phyloP scores from a whole-genome alignment of 2,797 vertebrate species.

The Molossus molossus region DNA sequence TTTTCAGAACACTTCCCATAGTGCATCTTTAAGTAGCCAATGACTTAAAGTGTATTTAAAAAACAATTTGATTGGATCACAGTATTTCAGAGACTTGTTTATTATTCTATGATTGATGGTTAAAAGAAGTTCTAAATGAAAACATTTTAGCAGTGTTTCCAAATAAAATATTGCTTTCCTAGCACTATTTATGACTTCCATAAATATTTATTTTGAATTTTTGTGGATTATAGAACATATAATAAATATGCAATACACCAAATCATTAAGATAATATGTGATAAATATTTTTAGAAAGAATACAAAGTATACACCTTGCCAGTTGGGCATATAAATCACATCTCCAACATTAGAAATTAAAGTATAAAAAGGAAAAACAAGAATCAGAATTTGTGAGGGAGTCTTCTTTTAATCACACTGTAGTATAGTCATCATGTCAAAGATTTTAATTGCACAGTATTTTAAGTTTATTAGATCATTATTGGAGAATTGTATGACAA shows the following conservation, averaged over 20 bases:
- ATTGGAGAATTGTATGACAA: not conserved
- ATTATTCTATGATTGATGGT: not conserved
- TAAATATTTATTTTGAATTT: not conserved
- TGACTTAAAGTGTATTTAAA: too few species aligned
- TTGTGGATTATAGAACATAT: not conserved
- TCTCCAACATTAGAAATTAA: not conserved
- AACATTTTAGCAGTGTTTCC: not conserved
- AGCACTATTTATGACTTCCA: not conserved
- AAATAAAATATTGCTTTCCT: constrained; percentile 2
- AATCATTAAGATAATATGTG: not conserved
- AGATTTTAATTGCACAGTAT: not conserved
- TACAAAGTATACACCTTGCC: not conserved
- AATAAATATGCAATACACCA: not conserved
- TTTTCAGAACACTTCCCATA: too few species aligned
- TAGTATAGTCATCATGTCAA: not conserved
- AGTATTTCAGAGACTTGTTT: too few species aligned
- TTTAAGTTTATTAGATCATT: not conserved
- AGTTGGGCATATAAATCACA: not conserved
- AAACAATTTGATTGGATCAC: too few species aligned
- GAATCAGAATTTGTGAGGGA: not conserved
- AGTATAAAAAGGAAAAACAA: not conserved
- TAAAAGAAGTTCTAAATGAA: not conserved
- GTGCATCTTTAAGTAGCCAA: too few species aligned
- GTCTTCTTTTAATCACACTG: not conserved
- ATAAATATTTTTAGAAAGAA: constrained; percentile 28